phyloP scores from a whole-genome alignment of 2,888 invertebrate genomes.

The Andrena praecox region DNA sequence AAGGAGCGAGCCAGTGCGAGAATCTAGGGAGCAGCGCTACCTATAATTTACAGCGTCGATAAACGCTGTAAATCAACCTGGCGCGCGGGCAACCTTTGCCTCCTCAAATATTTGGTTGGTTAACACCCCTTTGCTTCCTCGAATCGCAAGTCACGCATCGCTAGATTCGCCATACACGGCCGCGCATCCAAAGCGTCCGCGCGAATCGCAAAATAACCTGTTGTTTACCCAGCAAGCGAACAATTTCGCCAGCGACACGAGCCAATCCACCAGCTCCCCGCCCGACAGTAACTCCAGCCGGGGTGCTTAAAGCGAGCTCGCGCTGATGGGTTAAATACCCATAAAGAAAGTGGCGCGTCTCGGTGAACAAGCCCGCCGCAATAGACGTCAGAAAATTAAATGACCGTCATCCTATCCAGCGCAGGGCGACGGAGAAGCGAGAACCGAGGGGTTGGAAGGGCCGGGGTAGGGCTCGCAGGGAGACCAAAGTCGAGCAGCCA shows the following conservation, averaged over 20 bases:
- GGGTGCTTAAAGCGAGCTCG: slow-evolving; percentile 24
- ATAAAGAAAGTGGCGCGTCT: slow-evolving; percentile 30
- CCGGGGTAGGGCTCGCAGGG: background rate
- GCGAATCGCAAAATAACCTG: background rate
- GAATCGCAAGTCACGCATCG: background rate
- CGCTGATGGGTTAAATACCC: slow-evolving; percentile 46
- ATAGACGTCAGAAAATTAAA: slow-evolving; percentile 52
- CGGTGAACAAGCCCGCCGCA: slow-evolving; percentile 10
- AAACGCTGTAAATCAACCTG: slow-evolving; percentile 17
- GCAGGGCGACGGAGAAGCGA: slow-evolving; percentile 31
- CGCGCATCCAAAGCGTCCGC: background rate
- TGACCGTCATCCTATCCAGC: slow-evolving; percentile 13
- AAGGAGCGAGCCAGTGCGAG: background rate
- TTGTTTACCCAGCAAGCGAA: background rate
- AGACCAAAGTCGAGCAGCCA: slow-evolving; percentile 51
- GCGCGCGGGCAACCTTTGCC: background rate
- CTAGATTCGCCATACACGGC: background rate
- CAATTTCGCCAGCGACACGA: slow-evolving; percentile 9
- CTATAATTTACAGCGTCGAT: slow-evolving; percentile 1
- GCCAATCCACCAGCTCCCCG: slow-evolving; percentile 16
- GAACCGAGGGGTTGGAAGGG: background rate
- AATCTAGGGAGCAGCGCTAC: background rate
- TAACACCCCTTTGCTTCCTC: background rate
- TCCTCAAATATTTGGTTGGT: slow-evolving; percentile 2
- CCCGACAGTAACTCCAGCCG: slow-evolving; percentile 18